Conservation (phyloP, 2,888 invertebrate genomes). For the Camptogramma bilineatum region DNA sequence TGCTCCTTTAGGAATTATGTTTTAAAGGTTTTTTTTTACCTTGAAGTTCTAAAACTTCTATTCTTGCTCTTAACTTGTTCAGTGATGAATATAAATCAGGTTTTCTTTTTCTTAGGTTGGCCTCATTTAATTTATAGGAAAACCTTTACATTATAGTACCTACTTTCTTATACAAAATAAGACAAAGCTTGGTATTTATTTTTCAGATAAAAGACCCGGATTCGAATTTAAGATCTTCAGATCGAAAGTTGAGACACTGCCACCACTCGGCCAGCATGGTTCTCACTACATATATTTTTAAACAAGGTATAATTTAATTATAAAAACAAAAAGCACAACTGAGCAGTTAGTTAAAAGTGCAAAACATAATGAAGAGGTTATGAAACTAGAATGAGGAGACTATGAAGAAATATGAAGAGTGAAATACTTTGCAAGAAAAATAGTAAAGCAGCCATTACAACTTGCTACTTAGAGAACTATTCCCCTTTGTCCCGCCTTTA, state of each 20-base stretch:
- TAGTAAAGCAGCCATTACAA: conserved; percentile 38
- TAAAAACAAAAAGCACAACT: no score
- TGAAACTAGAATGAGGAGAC: conserved; percentile 33
- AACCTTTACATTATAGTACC: no score
- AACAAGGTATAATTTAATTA: no score
- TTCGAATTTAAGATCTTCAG: no score
- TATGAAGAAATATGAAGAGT: conserved; percentile 40
- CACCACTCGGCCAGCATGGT: no score
- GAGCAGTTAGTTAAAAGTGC: neutral
- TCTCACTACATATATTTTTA: no score
- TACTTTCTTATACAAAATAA: no score
- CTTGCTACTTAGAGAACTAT: conserved; percentile 39
- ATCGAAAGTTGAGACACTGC: no score
- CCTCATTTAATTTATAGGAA: no score
- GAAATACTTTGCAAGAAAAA: conserved; percentile 35
- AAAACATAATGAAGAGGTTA: conserved; percentile 6
- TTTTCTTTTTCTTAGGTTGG: no score
- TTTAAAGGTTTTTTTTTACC: conserved; percentile 13
- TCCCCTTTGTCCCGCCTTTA: conserved; percentile 30
- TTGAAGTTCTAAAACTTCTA: conserved; percentile 14
- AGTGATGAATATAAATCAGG: neutral
- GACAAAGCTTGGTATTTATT: no score
- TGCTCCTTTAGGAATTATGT: conserved; percentile 18
- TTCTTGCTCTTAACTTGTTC: neutral
- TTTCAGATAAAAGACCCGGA: no score